phyloP scores from a whole-genome alignment of 2,888 invertebrate species.

The Notodonta dromedarius region DNA sequence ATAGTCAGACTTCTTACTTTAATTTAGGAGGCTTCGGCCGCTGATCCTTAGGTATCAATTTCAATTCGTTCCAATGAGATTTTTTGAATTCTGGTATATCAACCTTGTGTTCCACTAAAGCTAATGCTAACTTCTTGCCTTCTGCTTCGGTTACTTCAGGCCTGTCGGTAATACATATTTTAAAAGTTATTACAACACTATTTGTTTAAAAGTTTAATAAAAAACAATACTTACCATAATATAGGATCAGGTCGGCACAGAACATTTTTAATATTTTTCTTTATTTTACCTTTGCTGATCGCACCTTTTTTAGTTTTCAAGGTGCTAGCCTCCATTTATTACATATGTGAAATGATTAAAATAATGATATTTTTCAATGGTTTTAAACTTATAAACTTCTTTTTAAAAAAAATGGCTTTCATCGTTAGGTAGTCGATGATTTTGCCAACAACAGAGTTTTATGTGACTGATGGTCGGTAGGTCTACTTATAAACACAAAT shows the following conservation, averaged over 20 bases:
- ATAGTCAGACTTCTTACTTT: slow-evolving; percentile 48
- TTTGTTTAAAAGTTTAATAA: slow-evolving; percentile 1
- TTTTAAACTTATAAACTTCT: too few species aligned
- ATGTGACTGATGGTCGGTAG: too few species aligned
- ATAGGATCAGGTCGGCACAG: slow-evolving; percentile 69
- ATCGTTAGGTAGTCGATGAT: too few species aligned
- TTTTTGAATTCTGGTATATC: slow-evolving; percentile 63
- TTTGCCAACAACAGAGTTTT: too few species aligned
- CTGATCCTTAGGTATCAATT: slow-evolving; percentile 65
- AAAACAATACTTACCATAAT: slow-evolving; percentile 57
- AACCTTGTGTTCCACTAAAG: slow-evolving; percentile 55
- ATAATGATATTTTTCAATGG: background rate
- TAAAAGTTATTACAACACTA: background rate
- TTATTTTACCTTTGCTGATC: slow-evolving; percentile 70
- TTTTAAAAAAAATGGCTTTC: too few species aligned
- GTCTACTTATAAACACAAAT: too few species aligned
- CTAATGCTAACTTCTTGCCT: slow-evolving; percentile 40
- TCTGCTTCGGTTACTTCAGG: slow-evolving; percentile 57
- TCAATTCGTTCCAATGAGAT: slow-evolving; percentile 69
- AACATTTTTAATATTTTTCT: slow-evolving; percentile 75
- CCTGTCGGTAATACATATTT: slow-evolving; percentile 44
- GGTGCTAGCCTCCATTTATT: slow-evolving; percentile 57
- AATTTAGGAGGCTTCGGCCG: slow-evolving; percentile 64
- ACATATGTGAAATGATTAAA: slow-evolving; percentile 22
- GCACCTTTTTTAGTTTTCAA: slow-evolving; percentile 61